phyloP scores from a whole-genome alignment of 2,797 vertebrate genomes.

The Xiphophorus birchmanni region DNA sequence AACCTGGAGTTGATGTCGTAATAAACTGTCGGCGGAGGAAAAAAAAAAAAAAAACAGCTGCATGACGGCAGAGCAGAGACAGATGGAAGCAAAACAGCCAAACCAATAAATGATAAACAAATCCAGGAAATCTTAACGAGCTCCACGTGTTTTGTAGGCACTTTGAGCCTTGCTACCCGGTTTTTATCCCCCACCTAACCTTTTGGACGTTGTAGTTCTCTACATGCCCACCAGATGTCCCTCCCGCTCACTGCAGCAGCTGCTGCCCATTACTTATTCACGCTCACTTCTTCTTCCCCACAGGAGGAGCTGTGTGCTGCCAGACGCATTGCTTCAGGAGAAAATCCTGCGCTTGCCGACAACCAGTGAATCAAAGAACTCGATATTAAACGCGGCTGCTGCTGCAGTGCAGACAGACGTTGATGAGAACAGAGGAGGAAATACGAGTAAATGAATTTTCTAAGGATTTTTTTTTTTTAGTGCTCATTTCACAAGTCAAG shows the following conservation, averaged over 20 bases:
- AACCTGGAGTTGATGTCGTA: slow-evolving; percentile 85
- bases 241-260: slow-evolving; percentile 46
- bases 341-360: slow-evolving; percentile 24
- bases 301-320: slow-evolving; percentile 16
- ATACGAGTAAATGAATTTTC: not conserved
- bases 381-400: not conserved
- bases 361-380: slow-evolving; percentile 10
- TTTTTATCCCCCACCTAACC: not conserved
- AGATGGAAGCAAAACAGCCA: not conserved
- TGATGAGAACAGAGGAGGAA: not conserved
- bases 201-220: slow-evolving; percentile 39
- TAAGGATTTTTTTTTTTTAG: not conserved
- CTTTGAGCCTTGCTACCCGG: slow-evolving; percentile 23
- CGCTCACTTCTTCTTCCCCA: not conserved
- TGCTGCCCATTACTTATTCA: slow-evolving; percentile 55
- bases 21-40: slow-evolving; percentile 80
- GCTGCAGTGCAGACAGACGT: not conserved
- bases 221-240: slow-evolving; percentile 63
- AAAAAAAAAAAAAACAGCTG: not conserved
- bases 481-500: not conserved
- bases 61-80: not conserved
- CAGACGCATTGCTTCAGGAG: slow-evolving; percentile 6
- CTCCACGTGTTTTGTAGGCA: not conserved
- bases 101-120: not conserved
- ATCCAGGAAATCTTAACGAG: not conserved